Conservation (phyloP, 2,888 invertebrate species). For the Tiliacea citrago region DNA sequence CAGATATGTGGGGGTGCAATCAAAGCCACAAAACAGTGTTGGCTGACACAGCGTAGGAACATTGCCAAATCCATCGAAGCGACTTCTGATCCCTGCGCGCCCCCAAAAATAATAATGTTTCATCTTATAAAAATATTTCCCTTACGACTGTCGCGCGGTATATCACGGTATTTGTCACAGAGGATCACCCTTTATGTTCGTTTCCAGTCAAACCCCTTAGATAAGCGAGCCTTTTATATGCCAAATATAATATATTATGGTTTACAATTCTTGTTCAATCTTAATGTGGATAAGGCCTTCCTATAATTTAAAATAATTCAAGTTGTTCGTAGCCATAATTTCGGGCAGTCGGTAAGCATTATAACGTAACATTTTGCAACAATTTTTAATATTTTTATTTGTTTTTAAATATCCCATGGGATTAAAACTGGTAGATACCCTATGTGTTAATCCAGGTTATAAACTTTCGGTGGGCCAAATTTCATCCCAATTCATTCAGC, state of each 20-base stretch:
- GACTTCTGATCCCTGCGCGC: constrained; percentile 86
- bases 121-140: constrained; percentile 91
- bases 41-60: constrained; percentile 69
- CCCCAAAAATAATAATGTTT: constrained; percentile 91
- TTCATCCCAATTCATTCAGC: too few relatives aligned
- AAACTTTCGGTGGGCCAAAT: too few relatives aligned
- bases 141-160: constrained; percentile 90
- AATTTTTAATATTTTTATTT: neutral
- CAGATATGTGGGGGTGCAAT: constrained; percentile 56
- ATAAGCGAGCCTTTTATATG: constrained; percentile 91
- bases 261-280: constrained; percentile 85
- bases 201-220: constrained; percentile 91
- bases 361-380: neutral
- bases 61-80: constrained; percentile 86
- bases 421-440: too few relatives aligned
- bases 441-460: too few relatives aligned
- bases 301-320: constrained; percentile 9
- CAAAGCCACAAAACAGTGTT: constrained; percentile 66
- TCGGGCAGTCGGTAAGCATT: neutral
- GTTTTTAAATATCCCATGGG: too few relatives aligned
- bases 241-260: constrained; percentile 91
- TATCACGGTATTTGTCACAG: constrained; percentile 91
- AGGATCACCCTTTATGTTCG: constrained; percentile 91
- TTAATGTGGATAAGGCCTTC: constrained; percentile 76
- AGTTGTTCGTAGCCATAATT: neutral